Base-by-base conservation (phyloP, 2,888 invertebrate genomes). In the Unio delphinus region DNA sequence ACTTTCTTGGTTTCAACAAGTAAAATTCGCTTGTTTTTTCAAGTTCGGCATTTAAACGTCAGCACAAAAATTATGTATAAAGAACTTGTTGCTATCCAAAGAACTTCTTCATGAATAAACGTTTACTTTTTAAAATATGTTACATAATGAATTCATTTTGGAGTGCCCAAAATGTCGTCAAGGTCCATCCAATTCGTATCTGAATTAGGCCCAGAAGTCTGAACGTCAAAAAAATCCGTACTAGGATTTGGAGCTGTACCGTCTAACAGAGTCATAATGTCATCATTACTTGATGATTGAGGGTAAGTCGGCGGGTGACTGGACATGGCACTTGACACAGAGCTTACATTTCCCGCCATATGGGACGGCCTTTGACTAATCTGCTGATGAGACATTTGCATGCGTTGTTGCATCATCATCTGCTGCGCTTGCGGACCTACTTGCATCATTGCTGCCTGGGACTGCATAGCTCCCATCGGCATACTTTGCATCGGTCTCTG, bases 231-330 rank as follows among this genome's bases (percentile, higher is more conserved):
- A 72, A 94, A 93, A 90, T 96, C 95, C 30, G 85, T 78, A 75
- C 80, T 81, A 61, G 81, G 79, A 66, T 80, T 80, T 57, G 83
- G 85, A 60, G 96, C 92, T 62, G 96, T 92, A 91, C 94, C 94
- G 90, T 96, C 96, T 75, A 95, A 92, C 91, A 95, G 95, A 92
- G 96, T 95, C 83, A 96, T 93, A 90, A 96, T 94, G 90, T 95
- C 87, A 56, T 86, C 85, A 72, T 82, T 84, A 57, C 81, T 75
- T 34, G 78, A 57, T 70, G 75, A 34, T 54, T 80, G 75, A 66
- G 81, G 75, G 68, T 75, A 79, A 62, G 70, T 67, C 71, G 74
- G 68, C 6, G 65, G 66, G 28, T 66, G 26, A 23, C 70, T 72
- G 28, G 74, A 66, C 45, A 45, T 45, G 3, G 45, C 45, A 3